Percentiles rank a stretch among this genome's conserved stretches.
phyloP scores from a whole-genome alignment of 2,888 invertebrate species.

The Caenorhabditis zanzibari region DNA sequence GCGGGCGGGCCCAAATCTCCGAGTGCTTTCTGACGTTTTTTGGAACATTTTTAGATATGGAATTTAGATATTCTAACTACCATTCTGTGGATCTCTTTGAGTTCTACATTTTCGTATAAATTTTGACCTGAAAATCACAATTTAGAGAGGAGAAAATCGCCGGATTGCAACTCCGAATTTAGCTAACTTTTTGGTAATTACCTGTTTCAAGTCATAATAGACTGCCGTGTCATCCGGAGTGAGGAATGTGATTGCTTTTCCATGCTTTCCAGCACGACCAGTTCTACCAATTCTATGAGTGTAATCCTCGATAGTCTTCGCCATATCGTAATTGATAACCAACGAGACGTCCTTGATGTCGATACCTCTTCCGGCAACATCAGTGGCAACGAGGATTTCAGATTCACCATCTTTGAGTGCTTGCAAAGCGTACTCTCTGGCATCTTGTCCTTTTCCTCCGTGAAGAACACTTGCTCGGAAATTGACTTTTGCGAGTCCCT shows the following conservation, averaged over 20 bases:
- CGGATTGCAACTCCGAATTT: no score
- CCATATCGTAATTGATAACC: slow-evolving; percentile 99
- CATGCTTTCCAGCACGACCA: slow-evolving; percentile 98
- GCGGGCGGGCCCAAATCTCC: no score
- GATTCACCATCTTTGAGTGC: slow-evolving; percentile 96
- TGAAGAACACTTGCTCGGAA: slow-evolving; percentile 98
- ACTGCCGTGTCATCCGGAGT: slow-evolving; percentile 96
- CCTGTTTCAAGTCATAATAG: slow-evolving; percentile 98
- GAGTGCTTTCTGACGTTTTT: no score
- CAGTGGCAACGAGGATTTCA: slow-evolving; percentile 98
- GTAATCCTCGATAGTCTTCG: slow-evolving; percentile 94
- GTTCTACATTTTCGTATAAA: no score
- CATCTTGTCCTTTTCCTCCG: slow-evolving; percentile 96
- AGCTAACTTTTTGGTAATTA: no score
- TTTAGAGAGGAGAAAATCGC: no score
- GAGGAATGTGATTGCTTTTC: slow-evolving; percentile 95
- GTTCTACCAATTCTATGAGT: slow-evolving; percentile 96
- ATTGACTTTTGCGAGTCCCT: slow-evolving; percentile 96
- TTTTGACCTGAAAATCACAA: no score
- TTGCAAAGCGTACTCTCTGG: slow-evolving; percentile 90
- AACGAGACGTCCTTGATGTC: slow-evolving; percentile 99
- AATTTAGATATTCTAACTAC: no score
- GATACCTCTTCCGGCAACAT: slow-evolving; percentile 99
- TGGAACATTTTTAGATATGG: no score
- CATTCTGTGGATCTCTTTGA: no score